Evolutionary conservation across 2,888 invertebrate genomes (phyloP), one percentile per base, ranked within the genome.

Genomic region (Hypomecis punctinalis): DNA sequence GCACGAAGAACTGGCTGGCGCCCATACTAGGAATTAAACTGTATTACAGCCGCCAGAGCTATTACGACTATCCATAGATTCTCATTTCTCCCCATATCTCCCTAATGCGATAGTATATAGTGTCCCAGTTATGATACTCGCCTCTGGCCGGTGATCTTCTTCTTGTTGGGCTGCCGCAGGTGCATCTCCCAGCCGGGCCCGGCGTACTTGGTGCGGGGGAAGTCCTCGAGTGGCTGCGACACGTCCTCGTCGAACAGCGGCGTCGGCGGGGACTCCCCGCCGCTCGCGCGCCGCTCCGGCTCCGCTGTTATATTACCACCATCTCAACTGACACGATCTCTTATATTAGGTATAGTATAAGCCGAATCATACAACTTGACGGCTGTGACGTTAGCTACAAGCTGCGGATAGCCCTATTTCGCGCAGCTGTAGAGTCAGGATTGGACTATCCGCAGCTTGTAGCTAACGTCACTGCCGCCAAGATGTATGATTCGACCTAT

Each of bases 181-280:
- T 98, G 97, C 96, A 99, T 97, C 82, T 99, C 98, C 99, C 99
- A 99, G 36, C 98, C 98, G 35, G 97, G 96, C 0, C 96, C 98
- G 0, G 90, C 84, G 82, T 96, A 97, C 68, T 94, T 94, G 39
- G 95, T 94, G 53, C 98, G 94, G 8, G 98, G 97, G 88, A 98
- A 99, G 58, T 97, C 97, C 86, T 98, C 98, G 59, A 99, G 93
- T 0, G 98, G 98, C 85, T 97, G 95, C 0, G 98, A 97, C 51
- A 97, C 96, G 84, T 99, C 99, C 67, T 98, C 98, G 84, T 99
- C 99, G 86, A 96, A 99, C 36, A 99, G 93, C 9, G 98, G 98
- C 9, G 98, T 98, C n/a, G 97, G 97, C 40, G 98, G 98, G 2
- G 97, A 96, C 85, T 97, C 97, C 8, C 83, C 88, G 57, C 89